Percentiles rank a stretch among this genome's conserved stretches.
These are phyloP conservation scores for Cerastoderma edule DNA, from an alignment of 2,888 invertebrate genomes.

Conservation along the genomic window DNA sequence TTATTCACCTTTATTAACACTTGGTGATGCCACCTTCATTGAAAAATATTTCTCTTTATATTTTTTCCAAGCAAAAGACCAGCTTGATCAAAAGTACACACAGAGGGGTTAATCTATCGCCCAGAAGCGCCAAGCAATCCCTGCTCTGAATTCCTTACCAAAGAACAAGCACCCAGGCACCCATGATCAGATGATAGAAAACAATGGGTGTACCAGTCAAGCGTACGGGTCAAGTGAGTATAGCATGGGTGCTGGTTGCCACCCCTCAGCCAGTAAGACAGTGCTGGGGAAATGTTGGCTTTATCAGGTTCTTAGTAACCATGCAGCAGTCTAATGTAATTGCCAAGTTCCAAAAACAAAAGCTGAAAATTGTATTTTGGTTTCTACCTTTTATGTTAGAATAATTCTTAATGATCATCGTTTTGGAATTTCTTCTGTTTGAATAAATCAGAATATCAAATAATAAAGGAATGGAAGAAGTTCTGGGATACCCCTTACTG, in stretches of 20 bases:
- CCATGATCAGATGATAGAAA: constrained; percentile 38
- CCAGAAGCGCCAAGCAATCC: constrained; percentile 14
- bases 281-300: constrained; percentile 10
- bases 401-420: too few species aligned
- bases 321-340: too few species aligned
- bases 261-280: constrained; percentile 12
- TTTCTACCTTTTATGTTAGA: too few species aligned
- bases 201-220: constrained; percentile 55
- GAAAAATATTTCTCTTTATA: too few species aligned
- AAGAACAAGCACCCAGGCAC: constrained; percentile 47
- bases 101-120: constrained; percentile 15
- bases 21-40: too few species aligned
- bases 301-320: constrained; percentile 2
- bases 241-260: constrained; percentile 13
- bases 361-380: too few species aligned
- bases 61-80: not conserved
- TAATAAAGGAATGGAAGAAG: too few species aligned
- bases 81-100: constrained; percentile 10
- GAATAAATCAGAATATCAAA: too few species aligned
- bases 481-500: too few species aligned
- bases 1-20: too few species aligned
- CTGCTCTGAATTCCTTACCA: constrained; percentile 28
- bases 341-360: too few species aligned
- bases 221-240: constrained; percentile 42
- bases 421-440: too few species aligned